Percentiles rank a stretch among this genome's conserved stretches.
phyloP scores from a whole-genome alignment of 2,797 vertebrate species.

The Eulemur rubriventer region DNA sequence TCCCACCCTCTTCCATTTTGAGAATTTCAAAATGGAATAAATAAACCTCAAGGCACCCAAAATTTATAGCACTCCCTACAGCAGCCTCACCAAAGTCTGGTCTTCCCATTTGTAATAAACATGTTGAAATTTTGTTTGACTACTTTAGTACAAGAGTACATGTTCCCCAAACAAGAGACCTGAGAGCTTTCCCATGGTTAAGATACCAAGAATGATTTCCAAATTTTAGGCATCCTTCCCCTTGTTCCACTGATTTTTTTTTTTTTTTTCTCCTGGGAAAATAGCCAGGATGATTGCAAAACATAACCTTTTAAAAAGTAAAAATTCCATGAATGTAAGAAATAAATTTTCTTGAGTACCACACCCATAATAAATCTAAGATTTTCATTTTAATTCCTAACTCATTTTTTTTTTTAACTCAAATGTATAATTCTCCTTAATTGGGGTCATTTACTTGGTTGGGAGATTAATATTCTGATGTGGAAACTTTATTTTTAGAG shows the following conservation, averaged over 20 bases:
- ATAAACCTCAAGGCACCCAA: background rate
- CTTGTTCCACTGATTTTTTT: background rate
- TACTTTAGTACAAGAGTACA: background rate
- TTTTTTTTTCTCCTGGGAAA: conserved; percentile 33
- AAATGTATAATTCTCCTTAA: background rate
- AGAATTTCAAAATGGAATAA: background rate
- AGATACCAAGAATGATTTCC: background rate
- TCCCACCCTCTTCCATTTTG: background rate
- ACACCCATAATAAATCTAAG: conserved; percentile 46
- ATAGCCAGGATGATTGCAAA: conserved; percentile 58
- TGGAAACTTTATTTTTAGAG: conserved; percentile 20
- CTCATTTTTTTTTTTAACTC: background rate
- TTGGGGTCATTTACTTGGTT: background rate
- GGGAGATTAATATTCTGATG: conserved; percentile 23
- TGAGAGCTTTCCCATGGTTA: background rate
- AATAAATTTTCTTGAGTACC: conserved; percentile 11
- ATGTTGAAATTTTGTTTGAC: background rate
- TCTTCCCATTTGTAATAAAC: background rate
- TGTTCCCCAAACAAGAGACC: background rate
- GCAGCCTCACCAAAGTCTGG: background rate
- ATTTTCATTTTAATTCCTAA: conserved; percentile 49
- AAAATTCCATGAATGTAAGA: conserved; percentile 22
- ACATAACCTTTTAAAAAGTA: background rate
- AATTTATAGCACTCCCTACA: background rate
- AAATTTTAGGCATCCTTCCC: background rate